Evolutionary conservation across 2,113 vertebrate species (phyloP).

Genomic region (Tricholaema leucomelas): DNA sequence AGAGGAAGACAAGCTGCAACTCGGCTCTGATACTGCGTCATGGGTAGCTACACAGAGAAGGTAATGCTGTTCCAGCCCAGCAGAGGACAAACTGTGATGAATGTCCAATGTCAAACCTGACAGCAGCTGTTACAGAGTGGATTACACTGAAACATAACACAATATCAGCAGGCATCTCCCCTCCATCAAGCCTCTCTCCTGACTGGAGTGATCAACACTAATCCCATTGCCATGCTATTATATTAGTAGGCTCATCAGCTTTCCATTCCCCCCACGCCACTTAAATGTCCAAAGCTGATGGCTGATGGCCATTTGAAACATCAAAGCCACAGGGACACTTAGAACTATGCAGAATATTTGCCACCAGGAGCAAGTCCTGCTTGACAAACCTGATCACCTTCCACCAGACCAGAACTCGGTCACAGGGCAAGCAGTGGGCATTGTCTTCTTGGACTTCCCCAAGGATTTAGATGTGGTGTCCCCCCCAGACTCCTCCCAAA

Average conservation of each 20-base stretch:
- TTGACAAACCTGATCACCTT: no score
- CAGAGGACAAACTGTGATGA: conserved; percentile 15
- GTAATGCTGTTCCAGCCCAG: accelerated
- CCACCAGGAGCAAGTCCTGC: no score
- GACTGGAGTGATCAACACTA: conserved; percentile 2
- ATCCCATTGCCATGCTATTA: not conserved
- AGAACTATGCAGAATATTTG: no score
- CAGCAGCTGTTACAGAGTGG: not conserved
- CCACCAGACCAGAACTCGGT: no score
- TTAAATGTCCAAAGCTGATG: not conserved
- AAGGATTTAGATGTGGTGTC: no score
- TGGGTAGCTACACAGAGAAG: not conserved
- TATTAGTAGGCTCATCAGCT: not conserved
- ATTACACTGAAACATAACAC: not conserved
- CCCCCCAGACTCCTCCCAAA: no score
- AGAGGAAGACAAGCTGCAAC: not conserved
- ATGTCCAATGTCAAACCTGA: not conserved
- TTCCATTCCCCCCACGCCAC: not conserved
- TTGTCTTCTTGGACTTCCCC: no score
- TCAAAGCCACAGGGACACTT: not conserved
- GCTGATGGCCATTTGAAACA: not conserved
- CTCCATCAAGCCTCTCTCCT: not conserved
- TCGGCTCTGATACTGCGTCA: not conserved
- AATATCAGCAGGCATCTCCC: not conserved
- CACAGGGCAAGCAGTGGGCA: no score